Conservation (phyloP, 64 coral and sea anemone species). For the Porites lutea region DNA sequence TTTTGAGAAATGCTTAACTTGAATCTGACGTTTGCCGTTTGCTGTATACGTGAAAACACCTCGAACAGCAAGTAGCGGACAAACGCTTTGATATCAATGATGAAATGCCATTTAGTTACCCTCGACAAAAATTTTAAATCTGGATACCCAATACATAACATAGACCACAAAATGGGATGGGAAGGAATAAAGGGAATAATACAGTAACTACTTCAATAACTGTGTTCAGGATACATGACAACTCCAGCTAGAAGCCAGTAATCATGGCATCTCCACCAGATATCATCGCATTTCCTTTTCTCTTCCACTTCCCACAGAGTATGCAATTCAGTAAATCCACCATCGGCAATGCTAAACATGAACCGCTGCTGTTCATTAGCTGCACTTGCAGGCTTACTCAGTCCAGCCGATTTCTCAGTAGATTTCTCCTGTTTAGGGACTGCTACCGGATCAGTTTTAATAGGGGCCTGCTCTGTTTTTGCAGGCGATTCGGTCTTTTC, state of each 20-base stretch:
- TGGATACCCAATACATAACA: no score
- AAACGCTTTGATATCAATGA: no score
- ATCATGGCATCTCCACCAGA: conserved; percentile 99
- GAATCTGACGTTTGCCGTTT: no score
- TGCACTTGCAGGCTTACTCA: not conserved
- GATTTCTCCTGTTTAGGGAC: conserved; percentile 17
- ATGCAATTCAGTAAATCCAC: conserved; percentile 95
- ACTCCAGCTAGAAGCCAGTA: conserved; percentile 98
- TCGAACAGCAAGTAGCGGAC: no score
- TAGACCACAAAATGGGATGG: no score
- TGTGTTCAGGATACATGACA: conserved; percentile 92
- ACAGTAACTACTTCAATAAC: not conserved
- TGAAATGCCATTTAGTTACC: no score
- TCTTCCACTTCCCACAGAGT: conserved; percentile 98
- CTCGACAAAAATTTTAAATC: no score
- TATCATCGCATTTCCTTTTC: conserved; percentile 92
- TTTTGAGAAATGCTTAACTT: no score
- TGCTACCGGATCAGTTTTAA: conserved; percentile 26
- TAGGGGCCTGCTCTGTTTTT: conserved; percentile 15
- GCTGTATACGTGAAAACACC: no score
- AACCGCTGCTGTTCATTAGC: conserved; percentile 40
- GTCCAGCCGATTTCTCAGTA: conserved; percentile 16
- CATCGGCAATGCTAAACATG: conserved; percentile 97
- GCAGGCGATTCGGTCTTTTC: not conserved
- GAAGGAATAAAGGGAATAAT: no score